Percentiles rank a stretch among this genome's conserved stretches.
These are phyloP conservation scores for Reinhardtius hippoglossoides DNA, from an alignment of 2,113 vertebrate genomes.

Conservation along the genomic window DNA sequence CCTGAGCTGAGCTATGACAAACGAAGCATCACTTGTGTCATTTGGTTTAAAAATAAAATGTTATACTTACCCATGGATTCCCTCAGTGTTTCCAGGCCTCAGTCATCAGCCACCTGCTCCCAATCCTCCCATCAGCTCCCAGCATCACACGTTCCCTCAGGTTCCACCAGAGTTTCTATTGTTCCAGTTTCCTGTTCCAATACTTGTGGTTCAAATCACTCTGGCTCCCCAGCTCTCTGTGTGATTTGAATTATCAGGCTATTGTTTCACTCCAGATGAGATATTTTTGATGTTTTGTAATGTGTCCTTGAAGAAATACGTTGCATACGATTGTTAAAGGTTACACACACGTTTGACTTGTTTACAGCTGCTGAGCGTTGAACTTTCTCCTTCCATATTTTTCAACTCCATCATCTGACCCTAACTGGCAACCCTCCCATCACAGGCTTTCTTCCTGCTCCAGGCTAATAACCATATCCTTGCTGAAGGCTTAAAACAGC, in stretches of 20 bases:
- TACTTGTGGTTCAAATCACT: background rate
- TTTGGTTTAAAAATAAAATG: too few species aligned
- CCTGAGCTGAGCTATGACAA: too few species aligned
- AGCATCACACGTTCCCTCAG: too few species aligned
- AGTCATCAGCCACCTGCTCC: too few species aligned
- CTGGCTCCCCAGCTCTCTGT: background rate
- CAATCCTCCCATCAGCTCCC: too few species aligned
- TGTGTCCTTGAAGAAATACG: background rate
- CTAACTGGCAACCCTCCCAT: background rate
- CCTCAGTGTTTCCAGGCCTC: too few species aligned
- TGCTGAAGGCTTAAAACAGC: slow-evolving; percentile 39
- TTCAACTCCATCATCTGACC: slow-evolving; percentile 22
- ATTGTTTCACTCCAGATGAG: background rate
- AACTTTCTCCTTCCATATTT: slow-evolving; percentile 5
- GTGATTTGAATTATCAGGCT: background rate
- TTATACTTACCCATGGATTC: too few species aligned
- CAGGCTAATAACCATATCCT: slow-evolving; percentile 45
- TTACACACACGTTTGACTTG: background rate
- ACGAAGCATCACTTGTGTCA: too few species aligned
- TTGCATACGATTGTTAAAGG: background rate
- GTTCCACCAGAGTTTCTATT: too few species aligned
- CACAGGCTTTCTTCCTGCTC: slow-evolving; percentile 14
- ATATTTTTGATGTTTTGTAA: background rate
- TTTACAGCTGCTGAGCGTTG: background rate
- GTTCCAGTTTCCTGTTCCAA: background rate